Conservation (phyloP, 2,113 vertebrate species). For the Mus pahari region DNA sequence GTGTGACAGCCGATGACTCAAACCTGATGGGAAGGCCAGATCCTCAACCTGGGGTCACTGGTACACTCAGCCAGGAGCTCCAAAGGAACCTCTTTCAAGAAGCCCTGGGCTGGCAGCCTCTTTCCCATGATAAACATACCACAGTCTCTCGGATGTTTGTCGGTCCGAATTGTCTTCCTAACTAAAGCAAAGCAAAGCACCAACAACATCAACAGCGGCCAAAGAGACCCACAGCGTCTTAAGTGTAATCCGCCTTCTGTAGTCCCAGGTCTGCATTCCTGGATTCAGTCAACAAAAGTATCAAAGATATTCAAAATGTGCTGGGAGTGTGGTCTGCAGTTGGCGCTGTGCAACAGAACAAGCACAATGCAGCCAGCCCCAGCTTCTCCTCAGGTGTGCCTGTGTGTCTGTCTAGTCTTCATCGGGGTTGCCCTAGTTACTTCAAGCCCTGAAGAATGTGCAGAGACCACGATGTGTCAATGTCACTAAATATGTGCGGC, state of each 20-base stretch:
- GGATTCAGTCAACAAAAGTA: neutral
- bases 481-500: neutral
- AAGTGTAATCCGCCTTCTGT: neutral
- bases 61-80: neutral
- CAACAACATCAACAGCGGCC: too few species aligned
- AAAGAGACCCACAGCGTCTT: neutral
- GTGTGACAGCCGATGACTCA: constrained; percentile 56
- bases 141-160: neutral
- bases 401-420: neutral
- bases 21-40: constrained; percentile 42
- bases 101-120: too few species aligned
- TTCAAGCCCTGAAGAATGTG: neutral
- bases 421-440: neutral
- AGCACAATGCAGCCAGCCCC: neutral
- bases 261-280: neutral
- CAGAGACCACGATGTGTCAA: neutral
- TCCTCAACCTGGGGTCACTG: neutral
- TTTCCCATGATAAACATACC: neutral
- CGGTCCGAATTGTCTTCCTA: neutral
- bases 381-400: neutral
- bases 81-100: neutral
- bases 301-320: neutral
- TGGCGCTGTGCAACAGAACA: neutral
- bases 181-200: neutral
- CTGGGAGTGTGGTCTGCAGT: neutral